These are phyloP conservation scores for Coluber constrictor DNA, from an alignment of 2,797 vertebrate genomes.

Conservation along the genomic window DNA sequence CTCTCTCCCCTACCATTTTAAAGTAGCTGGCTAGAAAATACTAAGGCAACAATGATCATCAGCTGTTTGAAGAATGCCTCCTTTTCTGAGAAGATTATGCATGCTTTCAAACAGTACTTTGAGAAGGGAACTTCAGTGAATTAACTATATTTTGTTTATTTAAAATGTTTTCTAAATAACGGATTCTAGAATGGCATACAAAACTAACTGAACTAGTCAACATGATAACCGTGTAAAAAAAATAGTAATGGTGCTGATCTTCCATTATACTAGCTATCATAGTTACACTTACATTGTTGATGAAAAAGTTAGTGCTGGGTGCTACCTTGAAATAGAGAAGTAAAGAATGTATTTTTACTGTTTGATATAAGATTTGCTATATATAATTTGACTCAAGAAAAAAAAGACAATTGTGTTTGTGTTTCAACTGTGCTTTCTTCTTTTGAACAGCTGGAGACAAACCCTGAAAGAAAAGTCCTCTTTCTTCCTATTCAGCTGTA, in stretches of 20 bases:
- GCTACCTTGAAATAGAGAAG: not conserved
- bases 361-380: slow-evolving; percentile 1
- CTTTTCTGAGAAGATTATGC: not conserved
- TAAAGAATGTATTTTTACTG: slow-evolving; percentile 24
- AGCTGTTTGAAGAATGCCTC: not conserved
- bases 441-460: slow-evolving; percentile 45
- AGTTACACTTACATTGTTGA: not conserved
- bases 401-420: slow-evolving; percentile 20
- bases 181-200: not conserved
- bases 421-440: slow-evolving; percentile 39
- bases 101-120: not conserved
- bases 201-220: not conserved
- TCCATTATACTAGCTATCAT: not conserved
- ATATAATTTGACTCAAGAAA: slow-evolving; percentile 12
- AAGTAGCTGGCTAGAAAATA: not conserved
- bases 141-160: not conserved
- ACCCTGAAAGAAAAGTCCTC: slow-evolving; percentile 39
- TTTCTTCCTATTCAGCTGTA: slow-evolving; percentile 46
- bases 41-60: slow-evolving; percentile 5
- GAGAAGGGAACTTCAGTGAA: not conserved
- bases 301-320: not conserved
- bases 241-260: not conserved
- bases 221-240: not conserved
- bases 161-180: not conserved
- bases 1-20: not conserved